These are phyloP conservation scores for Meda fulgida DNA, from an alignment of 2,797 vertebrate species.

Conservation along the genomic window DNA sequence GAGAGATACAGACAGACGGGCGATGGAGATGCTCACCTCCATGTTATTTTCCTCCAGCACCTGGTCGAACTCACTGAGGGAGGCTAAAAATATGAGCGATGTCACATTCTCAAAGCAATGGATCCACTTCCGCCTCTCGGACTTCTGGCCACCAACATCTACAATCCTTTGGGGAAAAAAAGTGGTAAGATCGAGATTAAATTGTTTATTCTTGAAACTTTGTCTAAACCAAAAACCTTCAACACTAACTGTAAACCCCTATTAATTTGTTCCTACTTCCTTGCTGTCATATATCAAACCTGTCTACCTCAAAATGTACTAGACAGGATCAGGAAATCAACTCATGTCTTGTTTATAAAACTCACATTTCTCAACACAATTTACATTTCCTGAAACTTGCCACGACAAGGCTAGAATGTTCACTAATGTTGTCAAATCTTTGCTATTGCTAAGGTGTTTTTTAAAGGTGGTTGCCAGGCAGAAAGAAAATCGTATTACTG, in stretches of 20 bases:
- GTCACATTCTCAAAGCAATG: constrained; percentile 85
- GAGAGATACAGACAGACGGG: constrained; percentile 4
- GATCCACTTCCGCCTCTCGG: constrained; percentile 85
- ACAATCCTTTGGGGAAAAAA: constrained; percentile 74
- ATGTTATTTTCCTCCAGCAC: constrained; percentile 80
- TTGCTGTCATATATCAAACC: background rate
- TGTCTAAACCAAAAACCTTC: constrained; percentile 20
- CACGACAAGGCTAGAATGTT: background rate
- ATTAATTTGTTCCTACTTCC: background rate
- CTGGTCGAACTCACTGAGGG: constrained; percentile 85
- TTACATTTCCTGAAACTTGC: background rate
- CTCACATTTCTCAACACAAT: background rate
- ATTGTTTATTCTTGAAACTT: background rate
- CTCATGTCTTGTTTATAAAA: background rate
- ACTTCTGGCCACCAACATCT: constrained; percentile 84
- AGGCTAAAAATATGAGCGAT: constrained; percentile 84
- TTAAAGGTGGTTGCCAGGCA: background rate
- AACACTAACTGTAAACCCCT: background rate
- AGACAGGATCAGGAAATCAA: background rate
- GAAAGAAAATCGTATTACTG: background rate
- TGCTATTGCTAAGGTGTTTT: background rate
- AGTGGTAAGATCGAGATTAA: background rate
- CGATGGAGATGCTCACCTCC: constrained; percentile 71
- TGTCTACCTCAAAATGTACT: background rate
- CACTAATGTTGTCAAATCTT: background rate